Evolutionary conservation across 2,888 invertebrate species (phyloP), one percentile per base, ranked within the genome.

Genomic region (Protophormia terraenovae): DNA sequence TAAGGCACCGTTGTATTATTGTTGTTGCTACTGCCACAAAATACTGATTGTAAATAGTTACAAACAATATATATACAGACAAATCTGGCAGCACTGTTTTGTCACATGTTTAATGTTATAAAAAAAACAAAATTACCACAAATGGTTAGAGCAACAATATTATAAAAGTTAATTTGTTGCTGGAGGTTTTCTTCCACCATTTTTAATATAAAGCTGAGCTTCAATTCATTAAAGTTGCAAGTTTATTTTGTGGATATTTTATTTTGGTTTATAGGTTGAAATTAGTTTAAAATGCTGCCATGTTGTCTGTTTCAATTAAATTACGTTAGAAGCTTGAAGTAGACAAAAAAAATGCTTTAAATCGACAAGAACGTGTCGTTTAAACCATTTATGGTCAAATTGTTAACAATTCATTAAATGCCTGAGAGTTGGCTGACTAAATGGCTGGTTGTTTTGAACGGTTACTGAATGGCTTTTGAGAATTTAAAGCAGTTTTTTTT

Each of bases 1-100:
- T 91, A 90, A 91, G 91, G 91, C 88, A 90, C 89, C 90, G 89
- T 83, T 83, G 79, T 72, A 60, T 45, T 60, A 60, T 60, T 72
- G 78, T 87, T 88, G 84, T 86, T 88, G 87, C 87, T 88, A 89
- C 38, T 50, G 41, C n/a, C 32, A 24, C 55, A 16, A 32, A 32
- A 32, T 32, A 32, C 7, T 32, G 3, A 41, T 55, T 76, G 71
- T 62, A 53, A 32, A 76, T 45, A 67, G 72, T 60, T 10, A 45
- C 45, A 50, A n/a, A 38, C 27, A 75, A 41, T 32, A 88, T 82
- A 47, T 81, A 45, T 12, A 81, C 14, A 81, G 83, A 85, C 87
- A 86, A 87, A 87, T 87, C 87, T 87, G 87, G 87, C 86, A 86
- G 86, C 87, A 83, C 87, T 87, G 84, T 87, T 87, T 87, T 87